Percentiles rank a stretch among this genome's conserved stretches.
Conservation (phyloP, 1,140 invertebrate genomes). For the Monochamus saltuarius region DNA sequence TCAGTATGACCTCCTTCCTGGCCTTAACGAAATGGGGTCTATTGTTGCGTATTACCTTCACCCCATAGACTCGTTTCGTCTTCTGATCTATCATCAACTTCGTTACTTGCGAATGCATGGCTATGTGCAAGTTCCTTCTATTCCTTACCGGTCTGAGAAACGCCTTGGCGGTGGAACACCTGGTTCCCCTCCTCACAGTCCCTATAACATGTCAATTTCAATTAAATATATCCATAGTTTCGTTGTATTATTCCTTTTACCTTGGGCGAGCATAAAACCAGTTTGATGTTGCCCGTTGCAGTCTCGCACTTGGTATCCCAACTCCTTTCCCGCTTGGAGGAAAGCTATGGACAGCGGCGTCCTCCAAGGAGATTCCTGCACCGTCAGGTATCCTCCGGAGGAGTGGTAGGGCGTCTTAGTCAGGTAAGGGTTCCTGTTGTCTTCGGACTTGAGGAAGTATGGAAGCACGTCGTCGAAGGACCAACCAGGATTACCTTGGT, state of each 20-base stretch:
- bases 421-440: slow-evolving; percentile 81
- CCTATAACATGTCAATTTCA: slow-evolving; percentile 33
- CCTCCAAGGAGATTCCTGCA: slow-evolving; percentile 80
- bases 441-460: slow-evolving; percentile 87
- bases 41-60: slow-evolving; percentile 71
- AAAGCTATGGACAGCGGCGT: slow-evolving; percentile 80
- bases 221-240: no score
- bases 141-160: slow-evolving; percentile 80
- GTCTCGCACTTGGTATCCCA: slow-evolving; percentile 76
- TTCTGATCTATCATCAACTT: slow-evolving; percentile 67
- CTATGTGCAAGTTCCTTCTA: slow-evolving; percentile 78
- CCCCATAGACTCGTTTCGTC: slow-evolving; percentile 71
- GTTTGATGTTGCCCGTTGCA: slow-evolving; percentile 81
- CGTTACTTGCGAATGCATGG: slow-evolving; percentile 75
- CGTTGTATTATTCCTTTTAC: slow-evolving; percentile 14
- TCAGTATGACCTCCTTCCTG: slow-evolving; percentile 75
- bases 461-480: slow-evolving; percentile 82
- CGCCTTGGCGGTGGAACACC: slow-evolving; percentile 87
- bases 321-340: slow-evolving; percentile 74
- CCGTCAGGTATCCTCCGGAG: slow-evolving; percentile 77
- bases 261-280: slow-evolving; percentile 83
- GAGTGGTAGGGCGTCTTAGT: slow-evolving; percentile 72
- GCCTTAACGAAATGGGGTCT: slow-evolving; percentile 65
- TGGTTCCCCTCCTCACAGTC: slow-evolving; percentile 79
- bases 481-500: slow-evolving; percentile 86